phyloP scores from a whole-genome alignment of 2,113 vertebrate genomes.

The Petrocephalus microphthalmus region DNA sequence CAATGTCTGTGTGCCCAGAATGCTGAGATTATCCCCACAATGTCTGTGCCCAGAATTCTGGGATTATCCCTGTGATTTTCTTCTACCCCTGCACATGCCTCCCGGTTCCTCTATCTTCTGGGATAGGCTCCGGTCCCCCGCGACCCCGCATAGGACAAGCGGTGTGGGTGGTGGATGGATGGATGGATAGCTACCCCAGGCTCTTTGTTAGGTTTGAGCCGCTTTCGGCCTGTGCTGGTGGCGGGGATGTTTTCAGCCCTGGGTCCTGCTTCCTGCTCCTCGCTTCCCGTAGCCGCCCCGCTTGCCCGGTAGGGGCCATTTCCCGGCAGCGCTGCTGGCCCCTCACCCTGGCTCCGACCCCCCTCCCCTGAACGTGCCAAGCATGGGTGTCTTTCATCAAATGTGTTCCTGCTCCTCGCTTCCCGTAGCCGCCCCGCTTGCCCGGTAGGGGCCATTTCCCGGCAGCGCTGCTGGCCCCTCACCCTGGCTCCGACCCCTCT shows the following conservation, averaged over 20 bases:
- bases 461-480: not conserved
- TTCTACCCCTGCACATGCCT: not conserved
- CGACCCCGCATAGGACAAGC: not conserved
- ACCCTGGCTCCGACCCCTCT: not conserved
- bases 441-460: not conserved
- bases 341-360: not conserved
- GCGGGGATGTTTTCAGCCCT: not conserved
- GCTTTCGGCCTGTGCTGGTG: not conserved
- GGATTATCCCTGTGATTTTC: not conserved
- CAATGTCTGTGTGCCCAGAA: not conserved
- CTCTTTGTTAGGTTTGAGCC: not conserved
- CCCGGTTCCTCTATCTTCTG: too few relatives aligned
- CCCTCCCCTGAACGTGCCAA: not conserved
- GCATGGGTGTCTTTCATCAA: not conserved
- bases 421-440: not conserved
- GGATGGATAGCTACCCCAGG: not conserved
- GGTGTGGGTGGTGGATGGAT: not conserved
- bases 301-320: not conserved
- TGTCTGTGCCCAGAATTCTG: not conserved
- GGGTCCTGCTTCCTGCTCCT: not conserved
- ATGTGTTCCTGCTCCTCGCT: not conserved
- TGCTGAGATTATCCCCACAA: not conserved
- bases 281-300: not conserved
- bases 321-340: not conserved
- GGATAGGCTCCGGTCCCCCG: not conserved